phyloP scores from a whole-genome alignment of 2,797 vertebrate species.

The Sebastes steindachneri region DNA sequence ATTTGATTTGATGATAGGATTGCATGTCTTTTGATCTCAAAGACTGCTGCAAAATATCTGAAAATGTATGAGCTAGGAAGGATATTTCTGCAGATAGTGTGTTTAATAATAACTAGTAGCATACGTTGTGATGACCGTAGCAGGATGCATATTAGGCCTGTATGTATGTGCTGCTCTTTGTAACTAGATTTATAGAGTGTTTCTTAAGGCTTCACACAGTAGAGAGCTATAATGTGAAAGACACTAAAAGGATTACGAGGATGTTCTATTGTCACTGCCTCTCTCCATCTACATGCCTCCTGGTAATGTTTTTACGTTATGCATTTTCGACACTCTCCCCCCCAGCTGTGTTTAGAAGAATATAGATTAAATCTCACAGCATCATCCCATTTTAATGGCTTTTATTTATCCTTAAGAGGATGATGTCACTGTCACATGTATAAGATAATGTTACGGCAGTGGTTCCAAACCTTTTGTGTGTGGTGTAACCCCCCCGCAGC shows the following conservation, averaged over 20 bases:
- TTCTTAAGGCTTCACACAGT: conserved; percentile 31
- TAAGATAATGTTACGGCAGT: background rate
- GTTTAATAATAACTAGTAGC: conserved; percentile 16
- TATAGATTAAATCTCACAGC: conserved; percentile 43
- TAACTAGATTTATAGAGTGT: conserved; percentile 27
- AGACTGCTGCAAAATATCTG: conserved; percentile 14
- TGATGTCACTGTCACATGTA: background rate
- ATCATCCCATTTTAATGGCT: conserved; percentile 26
- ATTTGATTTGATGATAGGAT: conserved; percentile 29
- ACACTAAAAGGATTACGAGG: conserved; percentile 69
- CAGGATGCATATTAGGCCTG: background rate
- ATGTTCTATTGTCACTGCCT: conserved; percentile 55
- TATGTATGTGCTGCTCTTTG: conserved; percentile 9
- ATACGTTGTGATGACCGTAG: background rate
- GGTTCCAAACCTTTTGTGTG: background rate
- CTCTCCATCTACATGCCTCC: conserved; percentile 51
- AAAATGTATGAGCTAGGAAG: background rate
- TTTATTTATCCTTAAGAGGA: conserved; percentile 20
- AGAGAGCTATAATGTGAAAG: conserved; percentile 58
- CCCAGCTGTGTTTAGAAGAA: conserved; percentile 37
- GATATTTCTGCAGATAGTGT: background rate
- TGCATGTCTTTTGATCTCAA: conserved; percentile 33
- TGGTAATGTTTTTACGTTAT: conserved; percentile 53
- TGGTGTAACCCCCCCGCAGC: background rate
- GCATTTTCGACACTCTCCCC: conserved; percentile 39